These are phyloP conservation scores for Harpalus rubripes DNA, from an alignment of 2,888 invertebrate species.

Conservation along the genomic window DNA sequence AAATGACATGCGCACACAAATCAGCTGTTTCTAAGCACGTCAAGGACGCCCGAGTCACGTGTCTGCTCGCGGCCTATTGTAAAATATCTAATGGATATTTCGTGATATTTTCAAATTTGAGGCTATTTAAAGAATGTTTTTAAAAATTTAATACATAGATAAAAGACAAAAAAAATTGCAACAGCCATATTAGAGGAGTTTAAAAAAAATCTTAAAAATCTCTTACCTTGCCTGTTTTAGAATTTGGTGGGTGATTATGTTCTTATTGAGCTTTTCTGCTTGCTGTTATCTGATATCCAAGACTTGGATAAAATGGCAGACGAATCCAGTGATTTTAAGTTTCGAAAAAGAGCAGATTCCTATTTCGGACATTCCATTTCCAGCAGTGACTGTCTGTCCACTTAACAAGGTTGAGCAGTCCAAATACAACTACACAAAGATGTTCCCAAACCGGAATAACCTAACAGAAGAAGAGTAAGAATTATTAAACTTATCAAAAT, in stretches of 20 bases:
- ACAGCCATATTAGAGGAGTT: too few species aligned
- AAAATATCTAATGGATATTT: too few species aligned
- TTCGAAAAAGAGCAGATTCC: slow-evolving; percentile 87
- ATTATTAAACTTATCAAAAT: too few species aligned
- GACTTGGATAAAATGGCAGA: slow-evolving; percentile 86
- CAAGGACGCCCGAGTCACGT: too few species aligned
- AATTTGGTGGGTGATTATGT: slow-evolving; percentile 83
- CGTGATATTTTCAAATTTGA: too few species aligned
- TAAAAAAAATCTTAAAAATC: background rate
- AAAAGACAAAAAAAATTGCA: too few species aligned
- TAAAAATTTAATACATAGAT: too few species aligned
- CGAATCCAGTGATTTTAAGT: slow-evolving; percentile 87
- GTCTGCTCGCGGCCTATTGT: too few species aligned
- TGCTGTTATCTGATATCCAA: slow-evolving; percentile 82
- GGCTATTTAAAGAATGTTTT: too few species aligned
- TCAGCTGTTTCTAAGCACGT: too few species aligned
- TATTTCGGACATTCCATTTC: slow-evolving; percentile 81
- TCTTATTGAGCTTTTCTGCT: slow-evolving; percentile 81
- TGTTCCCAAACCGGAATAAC: background rate
- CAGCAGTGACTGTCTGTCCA: slow-evolving; percentile 75
- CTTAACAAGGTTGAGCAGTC: slow-evolving; percentile 79
- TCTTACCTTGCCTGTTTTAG: slow-evolving; percentile 73
- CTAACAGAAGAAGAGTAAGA: slow-evolving; percentile 17
- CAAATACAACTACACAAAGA: slow-evolving; percentile 81
- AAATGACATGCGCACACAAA: too few species aligned